Percentiles rank a stretch among this genome's conserved stretches.
phyloP scores from a whole-genome alignment of 2,797 vertebrate species.

The Telmatherina bonti region DNA sequence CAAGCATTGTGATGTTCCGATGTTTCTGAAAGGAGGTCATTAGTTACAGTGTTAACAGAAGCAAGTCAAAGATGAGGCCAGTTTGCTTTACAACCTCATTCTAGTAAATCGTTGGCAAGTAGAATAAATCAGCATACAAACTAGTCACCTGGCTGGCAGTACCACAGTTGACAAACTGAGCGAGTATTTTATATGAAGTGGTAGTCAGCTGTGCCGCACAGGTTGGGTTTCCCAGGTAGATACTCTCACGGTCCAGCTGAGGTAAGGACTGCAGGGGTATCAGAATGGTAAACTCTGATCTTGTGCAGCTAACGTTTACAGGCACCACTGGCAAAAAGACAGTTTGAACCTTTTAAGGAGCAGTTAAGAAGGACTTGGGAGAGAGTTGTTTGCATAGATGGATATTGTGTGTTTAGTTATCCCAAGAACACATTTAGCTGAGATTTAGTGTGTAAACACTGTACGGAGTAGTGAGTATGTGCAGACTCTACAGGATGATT shows the following conservation, averaged over 20 bases:
- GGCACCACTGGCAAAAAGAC: conserved; percentile 88
- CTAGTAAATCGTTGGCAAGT: not conserved
- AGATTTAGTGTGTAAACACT: conserved; percentile 12
- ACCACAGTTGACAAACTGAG: conserved; percentile 93
- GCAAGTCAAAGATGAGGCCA: not conserved
- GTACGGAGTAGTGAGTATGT: not conserved
- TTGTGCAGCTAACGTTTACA: conserved; percentile 94
- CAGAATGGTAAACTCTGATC: conserved; percentile 96
- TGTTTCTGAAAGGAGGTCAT: conserved; percentile 86
- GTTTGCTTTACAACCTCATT: not conserved
- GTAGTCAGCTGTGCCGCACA: conserved; percentile 89
- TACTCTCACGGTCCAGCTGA: conserved; percentile 88
- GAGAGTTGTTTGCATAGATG: conserved; percentile 7
- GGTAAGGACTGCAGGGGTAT: conserved; percentile 88
- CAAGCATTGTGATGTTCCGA: conserved; percentile 89
- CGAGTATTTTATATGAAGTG: conserved; percentile 90
- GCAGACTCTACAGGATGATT: not conserved
- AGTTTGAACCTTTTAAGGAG: conserved; percentile 13
- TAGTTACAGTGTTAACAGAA: conserved; percentile 18
- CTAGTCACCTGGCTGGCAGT: conserved; percentile 88
- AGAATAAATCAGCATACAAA: not conserved
- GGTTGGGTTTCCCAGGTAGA: conserved; percentile 92
- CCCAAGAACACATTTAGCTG: conserved; percentile 1
- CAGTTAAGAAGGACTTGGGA: not conserved
- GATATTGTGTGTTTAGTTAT: not conserved